Evolutionary conservation across 2,113 vertebrate species (phyloP), one percentile per base, ranked within the genome.

Genomic region (Brachirus orientalis): DNA sequence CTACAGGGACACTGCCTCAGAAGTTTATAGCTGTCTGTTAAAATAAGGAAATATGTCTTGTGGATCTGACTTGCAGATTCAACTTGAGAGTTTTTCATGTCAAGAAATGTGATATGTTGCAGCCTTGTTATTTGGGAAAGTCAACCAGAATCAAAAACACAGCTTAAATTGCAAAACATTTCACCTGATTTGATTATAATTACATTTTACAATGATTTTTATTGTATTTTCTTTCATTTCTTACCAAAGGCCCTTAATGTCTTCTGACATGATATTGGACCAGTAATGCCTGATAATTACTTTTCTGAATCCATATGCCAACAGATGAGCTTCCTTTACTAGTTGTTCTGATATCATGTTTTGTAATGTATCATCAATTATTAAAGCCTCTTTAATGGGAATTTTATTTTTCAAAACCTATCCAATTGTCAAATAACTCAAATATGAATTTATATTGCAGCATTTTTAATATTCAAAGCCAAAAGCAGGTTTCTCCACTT

Each of bases 31-130:
- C 48, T 44, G 65, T 64, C 69, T 53, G 18, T 51, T 75, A 35
- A 18, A 69, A 63, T 85, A 63, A 85, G 45, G 38, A 73, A 67
- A 43, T 36, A 44, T 35, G 60, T 80, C 68, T 59, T 54, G 48
- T 71, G 66, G 66, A 50, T 72, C 35, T 45, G 37, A 71, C 64
- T 66, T 40, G 18, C 41, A 83, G 68, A 60, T 64, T 67, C 47
- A 52, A 47, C 38, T 74, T 50, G 41, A 74, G 37, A 55, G 53
- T 41, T 72, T 68, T 72, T 58, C 36, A 38, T 47, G 22, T 28
- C 38, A 76, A 19, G 47, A 68, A 55, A 17, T 48, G 54, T 33
- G 33, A 76, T 52, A 47, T 64, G 63, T 45, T 61, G 22, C 36
- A 20, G 44, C 46, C 35, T 59, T 45, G 46, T 56, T 78, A 53